phyloP scores from a whole-genome alignment of 1,140 invertebrate genomes.

The Nylanderia fulva region DNA sequence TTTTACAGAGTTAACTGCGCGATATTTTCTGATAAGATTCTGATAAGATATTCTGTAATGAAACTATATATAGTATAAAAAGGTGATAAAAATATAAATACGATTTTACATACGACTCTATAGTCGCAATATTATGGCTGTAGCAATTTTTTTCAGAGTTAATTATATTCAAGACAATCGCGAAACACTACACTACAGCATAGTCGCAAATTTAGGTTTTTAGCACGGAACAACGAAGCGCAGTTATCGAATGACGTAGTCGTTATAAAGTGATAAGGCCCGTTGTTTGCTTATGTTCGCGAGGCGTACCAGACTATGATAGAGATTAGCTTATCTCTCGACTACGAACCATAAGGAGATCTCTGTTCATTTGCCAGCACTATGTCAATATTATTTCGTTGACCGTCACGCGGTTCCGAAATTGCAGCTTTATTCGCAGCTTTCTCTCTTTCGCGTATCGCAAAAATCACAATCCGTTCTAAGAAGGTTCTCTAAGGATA shows the following conservation, averaged over 20 bases:
- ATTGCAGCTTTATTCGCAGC: conserved; percentile 24
- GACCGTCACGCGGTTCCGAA: conserved; percentile 59
- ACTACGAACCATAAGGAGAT: conserved; percentile 74
- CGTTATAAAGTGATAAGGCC: conserved; percentile 62
- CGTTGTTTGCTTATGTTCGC: conserved; percentile 73
- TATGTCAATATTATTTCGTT: conserved; percentile 78
- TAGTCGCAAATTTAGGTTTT: conserved; percentile 70
- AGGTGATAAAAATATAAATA: not conserved
- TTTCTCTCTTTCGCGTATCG: not conserved
- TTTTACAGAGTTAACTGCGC: not conserved
- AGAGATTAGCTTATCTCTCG: conserved; percentile 77
- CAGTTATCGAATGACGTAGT: conserved; percentile 72
- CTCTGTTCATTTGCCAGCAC: conserved; percentile 70
- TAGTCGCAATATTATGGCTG: conserved; percentile 11
- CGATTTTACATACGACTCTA: not conserved
- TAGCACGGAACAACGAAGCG: conserved; percentile 63
- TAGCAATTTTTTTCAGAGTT: not conserved
- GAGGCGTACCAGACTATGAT: conserved; percentile 76
- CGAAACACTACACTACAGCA: not conserved
- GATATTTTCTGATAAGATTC: too few species aligned
- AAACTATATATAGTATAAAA: too few species aligned
- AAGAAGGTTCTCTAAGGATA: not conserved
- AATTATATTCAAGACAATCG: not conserved
- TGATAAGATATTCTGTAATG: too few species aligned
- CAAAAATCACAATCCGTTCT: not conserved